Evolutionary conservation across 2,113 vertebrate genomes (phyloP), one percentile per base, ranked within the genome.

Genomic region (Circaetus cinerascens): DNA sequence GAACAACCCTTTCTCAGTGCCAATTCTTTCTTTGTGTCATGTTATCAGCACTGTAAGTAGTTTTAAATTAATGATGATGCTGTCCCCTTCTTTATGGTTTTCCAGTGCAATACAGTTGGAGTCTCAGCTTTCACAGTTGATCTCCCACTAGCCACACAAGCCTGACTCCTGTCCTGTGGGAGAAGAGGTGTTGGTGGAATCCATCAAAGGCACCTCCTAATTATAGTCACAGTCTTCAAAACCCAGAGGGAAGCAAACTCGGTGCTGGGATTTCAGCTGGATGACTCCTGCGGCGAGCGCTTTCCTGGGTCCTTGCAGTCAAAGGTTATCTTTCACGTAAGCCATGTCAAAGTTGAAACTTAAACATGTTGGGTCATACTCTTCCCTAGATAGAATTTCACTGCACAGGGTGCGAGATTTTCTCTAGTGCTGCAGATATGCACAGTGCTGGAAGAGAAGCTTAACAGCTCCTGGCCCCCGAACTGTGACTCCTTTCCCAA

Each of bases 141-240:
- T 94, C 66, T 95, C 91, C 50, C 50, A 43, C 66, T 87, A 95
- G 76, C 72, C 79, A 71, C 40, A 67, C 38, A 78, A 64, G 80
- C 41, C 66, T 78, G 60, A 94, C 91, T 94, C 93, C 73, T 94
- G 69, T 94, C 77, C 89, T 93, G 69, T 69, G 29, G 45, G 91
- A 91, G 73, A 85, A 94, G 74, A 94, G 77, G 86, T 82, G 91
- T 83, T 94, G n/a, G 89, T 96, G 53, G 77, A 96, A 95, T 91
- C 94, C 93, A 88, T 95, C 97, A 97, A 83, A 97, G 57, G 57
- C 95, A 94, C 91, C 89, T 95, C 89, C 55, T 96, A 96, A 96
- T 96, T 95, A 93, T 69, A 94, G 77, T 82, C 76, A 57, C 29
- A 81, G 80, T 72, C 80, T 94, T 91, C 86, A 93, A 93, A 94